Conservation (phyloP, 1,140 invertebrate genomes). For the Augochlora pura region DNA sequence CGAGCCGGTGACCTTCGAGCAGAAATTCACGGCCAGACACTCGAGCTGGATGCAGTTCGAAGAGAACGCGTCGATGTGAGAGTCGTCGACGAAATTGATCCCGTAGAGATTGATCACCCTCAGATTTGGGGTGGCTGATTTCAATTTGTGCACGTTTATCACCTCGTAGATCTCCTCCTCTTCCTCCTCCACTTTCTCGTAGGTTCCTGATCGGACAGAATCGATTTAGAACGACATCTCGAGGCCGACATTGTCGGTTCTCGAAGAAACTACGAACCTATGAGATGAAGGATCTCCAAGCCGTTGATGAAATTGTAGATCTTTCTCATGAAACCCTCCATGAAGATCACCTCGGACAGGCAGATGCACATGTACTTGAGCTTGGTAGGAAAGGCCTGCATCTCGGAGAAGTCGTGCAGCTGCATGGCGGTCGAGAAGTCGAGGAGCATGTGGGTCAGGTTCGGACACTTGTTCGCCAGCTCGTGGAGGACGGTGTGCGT, state of each 20-base stretch:
- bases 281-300: slow-evolving; percentile 98
- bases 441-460: slow-evolving; percentile 97
- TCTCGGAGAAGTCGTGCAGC: slow-evolving; percentile 99
- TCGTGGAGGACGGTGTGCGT: slow-evolving; percentile 99
- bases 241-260: too few species aligned
- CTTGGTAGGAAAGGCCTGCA: slow-evolving; percentile 99
- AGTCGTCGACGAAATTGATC: slow-evolving; percentile 99
- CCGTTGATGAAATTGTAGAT: slow-evolving; percentile 99
- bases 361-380: slow-evolving; percentile 98
- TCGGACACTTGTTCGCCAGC: slow-evolving; percentile 97
- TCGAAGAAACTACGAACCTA: slow-evolving; percentile 85
- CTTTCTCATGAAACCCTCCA: slow-evolving; percentile 99
- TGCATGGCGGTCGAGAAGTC: slow-evolving; percentile 99
- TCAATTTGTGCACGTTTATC: slow-evolving; percentile 99
- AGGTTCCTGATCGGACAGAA: slow-evolving; percentile 89
- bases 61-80: slow-evolving; percentile 98
- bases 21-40: slow-evolving; percentile 97
- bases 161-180: slow-evolving; percentile 99
- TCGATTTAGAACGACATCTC: neutral
- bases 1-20: slow-evolving; percentile 97
- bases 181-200: slow-evolving; percentile 99
- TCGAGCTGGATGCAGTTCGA: slow-evolving; percentile 97
- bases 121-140: slow-evolving; percentile 96
- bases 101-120: slow-evolving; percentile 97
- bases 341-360: slow-evolving; percentile 99